Evolutionary conservation across 2,888 invertebrate species (phyloP).

Genomic region (Orthonevra nobilis): DNA sequence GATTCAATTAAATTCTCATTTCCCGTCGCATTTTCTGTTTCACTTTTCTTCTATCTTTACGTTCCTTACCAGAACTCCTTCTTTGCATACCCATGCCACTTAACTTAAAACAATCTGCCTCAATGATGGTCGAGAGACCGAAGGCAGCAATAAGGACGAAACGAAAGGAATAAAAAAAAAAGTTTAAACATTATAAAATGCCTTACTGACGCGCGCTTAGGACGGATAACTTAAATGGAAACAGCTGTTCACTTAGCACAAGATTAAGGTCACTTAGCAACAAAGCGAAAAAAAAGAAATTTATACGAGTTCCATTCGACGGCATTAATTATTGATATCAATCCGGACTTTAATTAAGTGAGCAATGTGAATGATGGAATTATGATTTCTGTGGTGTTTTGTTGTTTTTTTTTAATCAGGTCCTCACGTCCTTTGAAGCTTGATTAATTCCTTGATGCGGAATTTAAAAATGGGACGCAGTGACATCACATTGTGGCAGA

Average conservation of each 20-base stretch:
- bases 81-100: slow-evolving; percentile 45
- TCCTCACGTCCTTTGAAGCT: no score
- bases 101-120: slow-evolving; percentile 28
- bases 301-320: not conserved
- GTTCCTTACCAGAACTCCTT: not conserved
- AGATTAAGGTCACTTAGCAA: slow-evolving; percentile 39
- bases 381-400: no score
- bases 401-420: no score
- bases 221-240: slow-evolving; percentile 50
- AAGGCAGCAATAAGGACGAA: slow-evolving; percentile 27
- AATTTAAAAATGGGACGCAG: no score
- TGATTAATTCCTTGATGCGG: no score
- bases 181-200: slow-evolving; percentile 28
- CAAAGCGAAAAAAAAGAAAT: slow-evolving; percentile 29
- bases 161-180: not conserved
- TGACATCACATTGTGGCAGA: no score
- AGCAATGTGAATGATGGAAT: not conserved
- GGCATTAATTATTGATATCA: not conserved
- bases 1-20: slow-evolving; percentile 66
- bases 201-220: slow-evolving; percentile 42
- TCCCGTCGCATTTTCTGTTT: slow-evolving; percentile 20
- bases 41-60: slow-evolving; percentile 8
- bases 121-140: slow-evolving; percentile 14
- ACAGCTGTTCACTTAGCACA: slow-evolving; percentile 61
- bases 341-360: slow-evolving; percentile 5